Evolutionary conservation across 1,140 invertebrate genomes (phyloP), one percentile per base, ranked within the genome.

Genomic region (Lepidotrigona ventralis): DNA sequence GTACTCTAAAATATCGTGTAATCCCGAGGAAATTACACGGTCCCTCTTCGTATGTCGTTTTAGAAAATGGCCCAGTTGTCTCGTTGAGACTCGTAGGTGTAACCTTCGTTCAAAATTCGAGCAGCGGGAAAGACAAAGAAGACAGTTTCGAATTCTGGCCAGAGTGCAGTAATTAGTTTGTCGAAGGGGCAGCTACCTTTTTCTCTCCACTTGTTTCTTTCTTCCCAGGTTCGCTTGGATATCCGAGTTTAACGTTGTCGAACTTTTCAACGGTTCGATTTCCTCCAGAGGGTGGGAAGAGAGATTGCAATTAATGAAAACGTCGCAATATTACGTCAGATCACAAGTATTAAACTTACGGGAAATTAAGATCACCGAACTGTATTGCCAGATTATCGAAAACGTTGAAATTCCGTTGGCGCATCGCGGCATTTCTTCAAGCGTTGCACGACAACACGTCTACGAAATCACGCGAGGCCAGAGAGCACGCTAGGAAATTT

Each of bases 11-110:
- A 89, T 74, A 83, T 60, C 77, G 70, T 89, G 86, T 86, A 89
- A 89, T 89, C 87, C 88, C 73, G 69, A 54, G 80, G 87, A 88
- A 88, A 88, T 80, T 88, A 85, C 80, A 78, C 46, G 84, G 2
- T 17, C 29, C 19, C 29, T 23, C 64, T 39, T 29, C 56, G 12
- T 39, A 46, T 26, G 5, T 15, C 4, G 79, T 83, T n/a, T 83
- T 73, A 79, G 77, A 79, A 79, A 79, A 79, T 51, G 77, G n/a
- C 46, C 8, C 11, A 39, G 29, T 83, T 46, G 46, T 71, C 74
- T 71, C 54, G 72, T 83, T 54, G 29, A 70, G 54, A 51, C 39
- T 46, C 33, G 51, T n/a, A 26, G 5, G 12, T 33, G 56, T 39
- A 33, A 76, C n/a, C 72, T 29, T 76, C 1, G 26, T 14, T 51